These are phyloP conservation scores for Diachasma alloeum DNA, from an alignment of 1,140 invertebrate species.

Conservation along the genomic window DNA sequence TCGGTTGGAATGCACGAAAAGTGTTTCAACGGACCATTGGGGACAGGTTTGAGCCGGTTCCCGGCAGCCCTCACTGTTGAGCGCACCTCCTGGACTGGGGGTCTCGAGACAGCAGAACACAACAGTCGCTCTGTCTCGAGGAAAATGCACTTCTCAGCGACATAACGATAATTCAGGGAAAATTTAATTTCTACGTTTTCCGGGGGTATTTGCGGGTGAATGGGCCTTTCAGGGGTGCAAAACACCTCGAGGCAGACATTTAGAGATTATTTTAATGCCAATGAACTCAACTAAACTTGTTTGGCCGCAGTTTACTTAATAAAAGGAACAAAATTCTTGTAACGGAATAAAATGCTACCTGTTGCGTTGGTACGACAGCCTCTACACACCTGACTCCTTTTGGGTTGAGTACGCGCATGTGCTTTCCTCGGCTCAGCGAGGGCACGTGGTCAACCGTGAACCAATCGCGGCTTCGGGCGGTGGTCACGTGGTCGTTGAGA, in stretches of 20 bases:
- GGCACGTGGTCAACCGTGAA: not conserved
- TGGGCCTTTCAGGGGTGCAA: too few relatives aligned
- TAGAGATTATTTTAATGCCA: not conserved
- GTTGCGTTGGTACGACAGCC: constrained; percentile 15
- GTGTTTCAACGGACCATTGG: not conserved
- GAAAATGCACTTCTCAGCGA: not conserved
- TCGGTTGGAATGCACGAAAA: not conserved
- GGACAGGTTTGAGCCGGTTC: constrained; percentile 4
- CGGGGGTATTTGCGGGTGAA: not conserved
- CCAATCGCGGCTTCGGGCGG: not conserved
- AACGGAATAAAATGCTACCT: constrained; percentile 19
- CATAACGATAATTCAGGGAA: not conserved
- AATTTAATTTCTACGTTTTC: not conserved
- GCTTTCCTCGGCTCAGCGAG: not conserved
- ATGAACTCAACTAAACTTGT: not conserved
- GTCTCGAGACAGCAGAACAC: not conserved
- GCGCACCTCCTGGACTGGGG: not conserved
- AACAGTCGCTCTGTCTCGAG: not conserved
- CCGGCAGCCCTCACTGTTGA: not conserved
- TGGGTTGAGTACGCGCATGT: not conserved
- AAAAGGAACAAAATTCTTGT: not conserved
- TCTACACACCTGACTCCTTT: constrained; percentile 10
- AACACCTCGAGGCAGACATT: too few relatives aligned
- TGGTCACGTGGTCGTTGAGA: not conserved
- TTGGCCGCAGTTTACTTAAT: not conserved